Conservation (phyloP, 2,888 invertebrate species). For the Drosophila subquinaria region DNA sequence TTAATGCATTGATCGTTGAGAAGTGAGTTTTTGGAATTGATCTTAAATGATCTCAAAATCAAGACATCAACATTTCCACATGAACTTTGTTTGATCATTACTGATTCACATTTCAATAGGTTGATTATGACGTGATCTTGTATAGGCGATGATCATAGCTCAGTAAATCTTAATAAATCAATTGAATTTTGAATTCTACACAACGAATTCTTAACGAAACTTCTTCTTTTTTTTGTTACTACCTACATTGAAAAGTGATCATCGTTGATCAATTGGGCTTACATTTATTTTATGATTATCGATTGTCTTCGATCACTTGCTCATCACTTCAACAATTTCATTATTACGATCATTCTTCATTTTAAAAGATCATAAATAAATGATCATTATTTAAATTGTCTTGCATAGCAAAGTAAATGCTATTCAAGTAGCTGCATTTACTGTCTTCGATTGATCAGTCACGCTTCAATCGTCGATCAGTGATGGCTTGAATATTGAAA, state of each 20-base stretch:
- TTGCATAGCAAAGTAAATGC: neutral
- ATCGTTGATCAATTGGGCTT: neutral
- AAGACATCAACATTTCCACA: neutral
- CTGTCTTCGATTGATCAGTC: constrained; percentile 24
- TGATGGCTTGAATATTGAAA: neutral
- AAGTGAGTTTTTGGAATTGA: neutral
- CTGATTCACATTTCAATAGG: neutral
- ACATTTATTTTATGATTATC: neutral
- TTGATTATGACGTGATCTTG: neutral
- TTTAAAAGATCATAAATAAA: neutral
- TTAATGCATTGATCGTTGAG: neutral
- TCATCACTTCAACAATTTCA: neutral
- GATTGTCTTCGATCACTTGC: neutral
- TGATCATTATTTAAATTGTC: neutral
- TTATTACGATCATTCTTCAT: neutral
- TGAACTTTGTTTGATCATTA: neutral
- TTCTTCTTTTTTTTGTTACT: neutral
- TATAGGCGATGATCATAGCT: too few species aligned
- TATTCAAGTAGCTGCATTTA: neutral
- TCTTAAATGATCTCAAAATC: neutral
- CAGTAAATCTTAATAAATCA: neutral
- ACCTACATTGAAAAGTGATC: neutral
- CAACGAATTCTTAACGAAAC: neutral
- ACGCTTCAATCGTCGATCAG: constrained; percentile 9
- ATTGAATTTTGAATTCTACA: neutral